Base-by-base conservation (phyloP, 1,140 invertebrate species). In the Neodiprion pinetum region DNA sequence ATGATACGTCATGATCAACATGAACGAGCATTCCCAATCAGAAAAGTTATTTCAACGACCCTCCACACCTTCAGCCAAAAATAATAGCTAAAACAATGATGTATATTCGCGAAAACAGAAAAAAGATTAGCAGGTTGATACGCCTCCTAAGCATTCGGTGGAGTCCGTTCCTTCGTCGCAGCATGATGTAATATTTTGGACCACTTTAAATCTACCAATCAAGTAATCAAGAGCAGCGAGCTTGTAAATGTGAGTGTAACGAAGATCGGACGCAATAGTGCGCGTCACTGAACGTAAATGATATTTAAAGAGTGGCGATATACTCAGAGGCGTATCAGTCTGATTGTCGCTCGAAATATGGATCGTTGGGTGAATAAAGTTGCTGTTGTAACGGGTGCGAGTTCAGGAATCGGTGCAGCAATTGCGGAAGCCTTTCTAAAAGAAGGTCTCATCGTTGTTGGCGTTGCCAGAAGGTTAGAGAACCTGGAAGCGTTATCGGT, bases 321-420 rank as follows among this genome's bases (percentile, higher is more conserved):
- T 21, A 53, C 50, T 10, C 50, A 10, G 50, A n/a, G 65, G 12
- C 17, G 17, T 21, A 21, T 21, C 17, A 21, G 17, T 21, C 0
- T 21, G 17, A 21, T 21, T 21, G 17, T 21, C 17, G 0, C 17
- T 21, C 17, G n/a, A 53, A 82, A 75, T 71, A 94, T 94, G 93
- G 92, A 94, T 40, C 88, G 90, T 21, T 94, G 93, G 92, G 75
- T 74, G 1, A 92, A 92, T 72, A 91, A 91, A 74, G 90, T 93
- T 0, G 94, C 93, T 1, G 88, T 95, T 11, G 91, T 96, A 14
- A 95, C 94, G 0, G 94, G 93, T 0, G 93, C 93, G 0, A 94
- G 93, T 75, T 87, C 89, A 1, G 94, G 94, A 0, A 95, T 95
- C 23, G 94, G 94, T 0, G 90, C 90, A 0, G 90, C 88, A 1